phyloP scores from a whole-genome alignment of 2,797 vertebrate genomes.

The Tiaroga cobitis region DNA sequence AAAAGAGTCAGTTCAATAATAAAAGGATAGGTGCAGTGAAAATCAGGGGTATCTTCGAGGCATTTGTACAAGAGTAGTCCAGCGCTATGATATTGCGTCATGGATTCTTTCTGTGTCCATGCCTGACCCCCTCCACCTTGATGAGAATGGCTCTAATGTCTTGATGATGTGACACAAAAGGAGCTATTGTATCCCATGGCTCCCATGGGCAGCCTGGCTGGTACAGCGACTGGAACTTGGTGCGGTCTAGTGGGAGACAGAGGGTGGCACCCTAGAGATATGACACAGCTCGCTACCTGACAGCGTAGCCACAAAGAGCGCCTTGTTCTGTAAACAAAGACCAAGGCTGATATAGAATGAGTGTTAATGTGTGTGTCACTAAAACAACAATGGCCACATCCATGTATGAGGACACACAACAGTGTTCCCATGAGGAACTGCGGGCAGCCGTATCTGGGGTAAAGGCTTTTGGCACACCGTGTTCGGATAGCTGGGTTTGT shows the following conservation, averaged over 20 bases:
- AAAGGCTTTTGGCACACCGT: slow-evolving; percentile 53
- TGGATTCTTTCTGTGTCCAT: slow-evolving; percentile 58
- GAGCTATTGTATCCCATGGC: slow-evolving; percentile 78
- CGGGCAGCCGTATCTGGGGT: neutral
- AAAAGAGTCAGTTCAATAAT: neutral
- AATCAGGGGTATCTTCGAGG: neutral
- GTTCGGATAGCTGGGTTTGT: neutral
- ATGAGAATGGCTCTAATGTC: slow-evolving; percentile 72
- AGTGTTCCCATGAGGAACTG: neutral
- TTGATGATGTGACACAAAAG: slow-evolving; percentile 81
- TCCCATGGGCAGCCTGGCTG: slow-evolving; percentile 73
- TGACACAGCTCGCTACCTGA: slow-evolving; percentile 70
- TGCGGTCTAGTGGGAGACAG: slow-evolving; percentile 72
- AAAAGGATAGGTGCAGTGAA: neutral
- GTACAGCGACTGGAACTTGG: slow-evolving; percentile 67
- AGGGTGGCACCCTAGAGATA: slow-evolving; percentile 67
- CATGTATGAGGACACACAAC: slow-evolving; percentile 9
- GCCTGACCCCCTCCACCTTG: slow-evolving; percentile 63
- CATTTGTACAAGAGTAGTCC: neutral
- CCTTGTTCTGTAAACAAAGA: slow-evolving; percentile 59
- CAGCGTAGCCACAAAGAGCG: slow-evolving; percentile 70
- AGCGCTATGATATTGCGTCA: neutral
- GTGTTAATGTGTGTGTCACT: slow-evolving; percentile 37
- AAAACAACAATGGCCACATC: slow-evolving; percentile 44
- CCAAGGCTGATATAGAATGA: slow-evolving; percentile 61